Base-by-base conservation (phyloP, 2,888 invertebrate genomes). In the Limnephilus rhombicus region DNA sequence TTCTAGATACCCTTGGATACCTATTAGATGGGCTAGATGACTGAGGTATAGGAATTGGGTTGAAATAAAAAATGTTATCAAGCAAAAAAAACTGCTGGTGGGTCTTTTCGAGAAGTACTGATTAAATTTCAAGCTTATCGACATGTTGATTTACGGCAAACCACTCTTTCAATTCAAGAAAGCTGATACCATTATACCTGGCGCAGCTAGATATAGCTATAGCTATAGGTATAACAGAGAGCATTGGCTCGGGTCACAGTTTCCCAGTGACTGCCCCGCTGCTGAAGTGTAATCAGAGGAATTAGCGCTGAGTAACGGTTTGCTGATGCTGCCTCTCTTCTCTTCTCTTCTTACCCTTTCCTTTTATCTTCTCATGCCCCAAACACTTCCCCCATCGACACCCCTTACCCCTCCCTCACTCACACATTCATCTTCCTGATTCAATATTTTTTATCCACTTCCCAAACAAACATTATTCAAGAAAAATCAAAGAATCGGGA, bases 241-340 rank as follows among this genome's bases (percentile, higher is more conserved):
- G n/a, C 68, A 68, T 68, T 68, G 68, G 87, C 53, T 31, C 29
- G 82, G 92, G 92, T 90, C 92, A 90, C 92, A 90, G 87, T 92
- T 92, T 92, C 89, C 90, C 90, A 82, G 87, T 87, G 87, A 88
- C 68, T 88, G 87, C 82, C 90, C 86, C 89, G 86, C 90, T 83
- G 87, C 90, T 92, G 92, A 92, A 92, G 90, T 89, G 93, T 93
- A 93, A 93, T 93, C 93, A 93, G 93, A 92, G 92, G 93, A 93
- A 93, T 93, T 93, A 93, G 93, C 92, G 92, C 93, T 93, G 93
- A 93, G 92, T 93, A 93, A 93, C 93, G 93, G 92, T 90, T 90
- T 93, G 93, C 93, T 93, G 93, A 93, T 92, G 92, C 92, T 91
- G 93, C 93, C 89, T 85, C 91, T 83, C 81, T 45, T 24, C 89